Percentiles rank a stretch among this genome's conserved stretches.
Conservation (phyloP, 2,797 vertebrate species). For the Lophotriccus pileatus region DNA sequence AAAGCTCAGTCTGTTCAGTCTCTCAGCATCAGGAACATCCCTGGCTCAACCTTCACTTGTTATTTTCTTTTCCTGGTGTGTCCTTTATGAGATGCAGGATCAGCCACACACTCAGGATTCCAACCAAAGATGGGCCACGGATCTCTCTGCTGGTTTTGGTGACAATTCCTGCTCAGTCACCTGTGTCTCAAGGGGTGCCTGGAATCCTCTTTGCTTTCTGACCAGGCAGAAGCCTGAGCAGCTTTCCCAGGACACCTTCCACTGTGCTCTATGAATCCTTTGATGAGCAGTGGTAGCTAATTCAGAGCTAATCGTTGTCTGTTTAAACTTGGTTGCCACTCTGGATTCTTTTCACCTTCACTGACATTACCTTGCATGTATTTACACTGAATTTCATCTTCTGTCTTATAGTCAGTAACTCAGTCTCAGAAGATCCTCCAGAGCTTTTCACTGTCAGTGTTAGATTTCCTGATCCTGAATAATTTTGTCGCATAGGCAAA, state of each 20-base stretch:
- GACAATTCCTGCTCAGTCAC: not conserved
- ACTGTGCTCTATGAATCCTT: fast-evolving
- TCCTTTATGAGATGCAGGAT: not conserved
- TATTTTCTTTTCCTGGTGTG: not conserved
- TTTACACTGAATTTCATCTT: conserved; percentile 59
- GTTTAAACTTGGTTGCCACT: not conserved
- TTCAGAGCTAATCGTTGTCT: not conserved
- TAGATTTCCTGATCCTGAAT: conserved; percentile 64
- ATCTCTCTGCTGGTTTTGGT: not conserved
- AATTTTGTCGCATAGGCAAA: conserved; percentile 54
- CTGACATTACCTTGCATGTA: conserved; percentile 2
- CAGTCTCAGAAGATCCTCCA: conserved; percentile 27
- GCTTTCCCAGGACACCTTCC: not conserved
- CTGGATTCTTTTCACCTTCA: not conserved
- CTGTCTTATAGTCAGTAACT: conserved; percentile 40
- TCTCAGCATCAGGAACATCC: not conserved
- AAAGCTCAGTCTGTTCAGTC: not conserved
- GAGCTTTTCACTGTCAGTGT: conserved; percentile 59
- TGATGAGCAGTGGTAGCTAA: not conserved
- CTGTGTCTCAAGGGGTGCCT: fast-evolving
- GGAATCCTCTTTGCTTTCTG: not conserved
- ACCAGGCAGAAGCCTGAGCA: not conserved
- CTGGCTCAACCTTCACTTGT: not conserved
- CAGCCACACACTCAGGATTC: not conserved
- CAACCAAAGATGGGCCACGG: fast-evolving